Conservation (phyloP, 2,888 invertebrate species). For the Microplitis manilae region DNA sequence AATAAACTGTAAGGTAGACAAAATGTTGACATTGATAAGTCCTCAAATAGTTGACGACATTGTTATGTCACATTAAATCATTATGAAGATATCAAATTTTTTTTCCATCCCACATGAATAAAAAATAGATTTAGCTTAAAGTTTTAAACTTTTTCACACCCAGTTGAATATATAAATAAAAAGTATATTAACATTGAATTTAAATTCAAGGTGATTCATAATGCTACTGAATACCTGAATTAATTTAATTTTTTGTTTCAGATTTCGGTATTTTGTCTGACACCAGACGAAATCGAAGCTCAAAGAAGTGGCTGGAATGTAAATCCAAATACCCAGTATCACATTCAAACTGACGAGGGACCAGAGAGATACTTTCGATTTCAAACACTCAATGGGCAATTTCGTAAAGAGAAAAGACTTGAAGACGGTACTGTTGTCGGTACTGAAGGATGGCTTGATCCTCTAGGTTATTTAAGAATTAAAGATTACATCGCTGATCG, state of each 20-base stretch:
- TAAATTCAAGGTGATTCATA: background rate
- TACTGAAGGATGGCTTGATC: constrained; percentile 91
- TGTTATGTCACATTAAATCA: background rate
- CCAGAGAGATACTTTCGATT: constrained; percentile 91
- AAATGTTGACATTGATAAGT: background rate
- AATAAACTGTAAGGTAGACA: background rate
- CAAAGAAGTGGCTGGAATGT: constrained; percentile 76
- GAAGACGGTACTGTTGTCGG: constrained; percentile 91
- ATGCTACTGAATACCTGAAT: background rate
- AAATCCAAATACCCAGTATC: constrained; percentile 82
- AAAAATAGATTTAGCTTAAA: background rate
- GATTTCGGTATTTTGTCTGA: constrained; percentile 66
- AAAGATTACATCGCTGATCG: constrained; percentile 92
- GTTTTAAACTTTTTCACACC: background rate
- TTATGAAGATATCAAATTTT: background rate
- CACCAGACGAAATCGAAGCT: constrained; percentile 66
- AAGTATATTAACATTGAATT: constrained; percentile 3
- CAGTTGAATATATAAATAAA: constrained; percentile 4
- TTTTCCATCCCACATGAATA: background rate
- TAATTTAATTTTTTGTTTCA: constrained; percentile 41
- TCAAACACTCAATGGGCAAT: constrained; percentile 91
- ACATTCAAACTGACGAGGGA: constrained; percentile 95
- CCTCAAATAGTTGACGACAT: background rate
- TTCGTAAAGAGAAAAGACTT: constrained; percentile 88
- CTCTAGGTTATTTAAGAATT: constrained; percentile 84